A percentile compares a stretch with the other conserved stretches of the same genome.
phyloP scores from a whole-genome alignment of 2,797 vertebrate genomes.

The Enteromius argenteus region DNA sequence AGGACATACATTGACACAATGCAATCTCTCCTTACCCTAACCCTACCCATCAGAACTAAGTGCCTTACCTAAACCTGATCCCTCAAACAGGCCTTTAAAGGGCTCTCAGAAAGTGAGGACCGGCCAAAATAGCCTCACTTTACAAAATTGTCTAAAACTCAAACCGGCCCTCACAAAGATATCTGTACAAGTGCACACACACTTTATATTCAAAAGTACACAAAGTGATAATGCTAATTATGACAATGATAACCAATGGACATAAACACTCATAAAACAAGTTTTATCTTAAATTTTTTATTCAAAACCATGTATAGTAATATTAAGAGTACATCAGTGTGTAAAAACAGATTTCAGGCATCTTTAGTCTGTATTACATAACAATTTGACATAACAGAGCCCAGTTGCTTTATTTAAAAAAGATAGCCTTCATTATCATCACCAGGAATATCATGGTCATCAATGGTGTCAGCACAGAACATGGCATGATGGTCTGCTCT shows the following conservation, averaged over 20 bases:
- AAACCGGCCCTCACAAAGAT: too few species aligned
- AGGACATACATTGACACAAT: too few species aligned
- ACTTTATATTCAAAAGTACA: not conserved
- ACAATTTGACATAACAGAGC: slow-evolving; percentile 14
- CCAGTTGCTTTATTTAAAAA: slow-evolving; percentile 32
- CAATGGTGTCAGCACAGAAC: slow-evolving; percentile 21
- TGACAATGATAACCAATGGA: not conserved
- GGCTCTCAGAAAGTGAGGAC: too few species aligned
- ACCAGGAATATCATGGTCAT: slow-evolving; percentile 1
- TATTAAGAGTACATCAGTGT: slow-evolving; percentile 47
- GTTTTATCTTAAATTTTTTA: slow-evolving; percentile 40
- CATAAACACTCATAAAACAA: slow-evolving; percentile 1
- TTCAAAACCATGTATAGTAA: slow-evolving; percentile 54
- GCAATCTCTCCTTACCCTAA: too few species aligned
- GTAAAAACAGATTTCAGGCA: slow-evolving; percentile 54
- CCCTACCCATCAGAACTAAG: too few species aligned
- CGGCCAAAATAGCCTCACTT: too few species aligned
- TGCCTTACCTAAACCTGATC: too few species aligned
- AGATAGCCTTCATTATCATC: slow-evolving; percentile 34
- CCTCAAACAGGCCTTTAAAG: too few species aligned
- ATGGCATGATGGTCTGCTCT: not conserved
- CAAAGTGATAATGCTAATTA: not conserved
- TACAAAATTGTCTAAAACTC: too few species aligned
- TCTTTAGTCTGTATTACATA: slow-evolving; percentile 21
- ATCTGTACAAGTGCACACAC: too few species aligned